A percentile compares a stretch with the other conserved stretches of the same genome.
These are phyloP conservation scores for Ceraclea dissimilis DNA, from an alignment of 2,888 invertebrate genomes.

Conservation along the genomic window DNA sequence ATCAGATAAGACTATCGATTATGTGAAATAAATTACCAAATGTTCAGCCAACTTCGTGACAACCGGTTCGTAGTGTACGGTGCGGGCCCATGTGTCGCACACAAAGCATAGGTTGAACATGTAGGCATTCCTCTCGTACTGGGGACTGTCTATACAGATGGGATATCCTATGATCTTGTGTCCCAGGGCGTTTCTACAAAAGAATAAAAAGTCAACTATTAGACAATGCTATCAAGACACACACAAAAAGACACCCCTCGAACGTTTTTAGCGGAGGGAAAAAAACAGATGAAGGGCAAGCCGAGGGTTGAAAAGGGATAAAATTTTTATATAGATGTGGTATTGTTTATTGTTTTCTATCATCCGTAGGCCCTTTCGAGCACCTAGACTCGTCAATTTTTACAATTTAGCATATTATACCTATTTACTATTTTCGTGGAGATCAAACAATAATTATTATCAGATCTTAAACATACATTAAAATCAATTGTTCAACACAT, in stretches of 20 bases:
- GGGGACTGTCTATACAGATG: constrained; percentile 78
- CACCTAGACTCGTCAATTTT: too few species aligned
- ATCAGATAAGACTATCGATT: too few species aligned
- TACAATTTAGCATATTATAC: too few species aligned
- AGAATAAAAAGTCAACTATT: neutral
- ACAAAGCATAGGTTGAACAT: constrained; percentile 94
- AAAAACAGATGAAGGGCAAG: neutral
- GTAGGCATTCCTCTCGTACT: constrained; percentile 89
- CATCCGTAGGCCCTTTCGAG: too few species aligned
- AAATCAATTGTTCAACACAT: too few species aligned
- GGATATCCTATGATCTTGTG: constrained; percentile 91
- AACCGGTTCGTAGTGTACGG: constrained; percentile 88
- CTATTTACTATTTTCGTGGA: too few species aligned
- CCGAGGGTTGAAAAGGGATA: too few species aligned
- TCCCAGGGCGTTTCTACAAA: constrained; percentile 52
- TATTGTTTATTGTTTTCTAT: too few species aligned
- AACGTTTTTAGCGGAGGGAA: neutral
- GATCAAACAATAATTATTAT: too few species aligned
- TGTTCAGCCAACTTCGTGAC: constrained; percentile 92
- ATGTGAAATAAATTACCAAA: constrained; percentile 53
- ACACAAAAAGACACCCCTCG: too few species aligned
- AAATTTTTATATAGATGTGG: too few species aligned
- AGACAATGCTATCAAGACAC: neutral
- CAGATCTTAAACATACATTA: too few species aligned
- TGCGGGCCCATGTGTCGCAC: constrained; percentile 81